These are phyloP conservation scores for Centropus bengalensis DNA, from an alignment of 2,113 vertebrate genomes.

Conservation along the genomic window DNA sequence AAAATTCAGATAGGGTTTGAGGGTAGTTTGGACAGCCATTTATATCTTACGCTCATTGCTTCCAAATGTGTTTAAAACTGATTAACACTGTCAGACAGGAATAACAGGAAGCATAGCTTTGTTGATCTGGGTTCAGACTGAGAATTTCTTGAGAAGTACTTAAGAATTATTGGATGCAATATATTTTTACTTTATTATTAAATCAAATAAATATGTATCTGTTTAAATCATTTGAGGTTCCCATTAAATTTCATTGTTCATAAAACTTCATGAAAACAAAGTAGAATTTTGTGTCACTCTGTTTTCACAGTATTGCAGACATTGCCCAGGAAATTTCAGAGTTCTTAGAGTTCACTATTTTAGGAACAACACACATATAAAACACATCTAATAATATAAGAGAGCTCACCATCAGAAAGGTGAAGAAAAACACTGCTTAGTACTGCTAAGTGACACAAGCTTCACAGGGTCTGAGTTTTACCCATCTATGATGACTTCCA, in stretches of 20 bases:
- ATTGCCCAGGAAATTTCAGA: background rate
- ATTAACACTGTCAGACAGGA: background rate
- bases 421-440: background rate
- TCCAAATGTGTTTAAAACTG: background rate
- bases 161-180: background rate
- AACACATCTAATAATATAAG: background rate
- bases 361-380: background rate
- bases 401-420: background rate
- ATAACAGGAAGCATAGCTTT: background rate
- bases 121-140: background rate
- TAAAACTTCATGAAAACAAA: background rate
- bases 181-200: background rate
- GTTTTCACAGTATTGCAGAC: background rate
- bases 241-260: background rate
- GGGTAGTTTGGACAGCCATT: conserved; percentile 1
- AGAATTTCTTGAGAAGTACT: background rate
- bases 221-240: fast-evolving
- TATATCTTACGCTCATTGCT: background rate
- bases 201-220: no score
- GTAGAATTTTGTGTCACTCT: background rate
- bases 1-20: background rate
- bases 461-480: background rate
- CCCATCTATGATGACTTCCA: background rate
- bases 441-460: background rate
- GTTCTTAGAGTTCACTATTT: background rate